Evolutionary conservation across 2,113 vertebrate genomes (phyloP), one percentile per base, ranked within the genome.

Genomic region (Desmodus rotundus): DNA sequence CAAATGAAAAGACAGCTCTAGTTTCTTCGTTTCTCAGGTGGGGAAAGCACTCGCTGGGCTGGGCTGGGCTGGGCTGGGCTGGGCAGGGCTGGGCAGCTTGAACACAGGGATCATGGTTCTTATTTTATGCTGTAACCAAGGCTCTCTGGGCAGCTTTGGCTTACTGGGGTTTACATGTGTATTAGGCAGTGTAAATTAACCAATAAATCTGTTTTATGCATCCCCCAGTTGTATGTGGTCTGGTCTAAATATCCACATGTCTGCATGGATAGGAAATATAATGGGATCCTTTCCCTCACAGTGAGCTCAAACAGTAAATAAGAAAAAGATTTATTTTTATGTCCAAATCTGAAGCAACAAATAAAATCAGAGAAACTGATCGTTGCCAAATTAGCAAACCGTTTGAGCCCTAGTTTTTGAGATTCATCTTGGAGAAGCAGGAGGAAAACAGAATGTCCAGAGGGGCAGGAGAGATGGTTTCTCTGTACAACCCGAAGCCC

Each of bases 151-250:
- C 63, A 97, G 61, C 83, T 47, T 95, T 61, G 95, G 94, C 91
- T 63, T 83, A 88, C 80, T 85, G 84, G 95, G 65, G 87, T 95
- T 94, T 94, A 92, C 95, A 95, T 80, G 96, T 78, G 50, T 96
- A 91, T 97, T 93, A 80, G 88, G 95, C 94, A 47, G n/a, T 72
- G 83, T 47, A 97, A 97, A 96, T 97, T 93, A 98, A 97, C 97
- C 96, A 91, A 97, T 98, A 98, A 98, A 98, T 98, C 97, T 98
- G 90, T 92, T 97, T 96, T 90, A 97, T 97, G 81, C 36, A 24
- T 97, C 97, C 93, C 89, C 86, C 89, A 45, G 76, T 97, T 94
- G 93, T 96, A 58, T 94, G 94, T 92, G 73, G 93, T 88, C 98
- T 97, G 87, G 96, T 97, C 97, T 84, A 94, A 94, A 83, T 54